These are phyloP conservation scores for Drosophila ogumai DNA, from an alignment of 1,140 invertebrate genomes.

Conservation along the genomic window DNA sequence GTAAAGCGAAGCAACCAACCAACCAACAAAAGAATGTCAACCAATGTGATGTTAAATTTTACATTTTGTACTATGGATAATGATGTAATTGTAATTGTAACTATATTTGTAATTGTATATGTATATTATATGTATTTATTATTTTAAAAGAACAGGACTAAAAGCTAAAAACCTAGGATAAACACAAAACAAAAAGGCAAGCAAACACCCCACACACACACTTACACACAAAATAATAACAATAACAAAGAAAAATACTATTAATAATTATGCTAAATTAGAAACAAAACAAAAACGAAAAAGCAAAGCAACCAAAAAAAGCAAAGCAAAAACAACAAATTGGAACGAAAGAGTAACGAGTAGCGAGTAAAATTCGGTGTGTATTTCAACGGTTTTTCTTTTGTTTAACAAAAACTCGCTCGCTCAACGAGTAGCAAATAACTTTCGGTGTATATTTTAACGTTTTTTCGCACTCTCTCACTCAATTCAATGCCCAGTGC, in stretches of 20 bases:
- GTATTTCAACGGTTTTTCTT: constrained; percentile 15
- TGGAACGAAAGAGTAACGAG: constrained; percentile 24
- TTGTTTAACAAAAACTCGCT: constrained; percentile 18
- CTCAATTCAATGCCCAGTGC: constrained; percentile 26
- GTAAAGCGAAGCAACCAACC: constrained; percentile 80
- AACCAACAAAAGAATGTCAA: constrained; percentile 84
- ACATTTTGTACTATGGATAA: constrained; percentile 83
- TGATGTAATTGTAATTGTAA: constrained; percentile 81
- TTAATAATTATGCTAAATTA: constrained; percentile 73
- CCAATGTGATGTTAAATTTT: constrained; percentile 84
- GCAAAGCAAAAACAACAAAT: constrained; percentile 19
- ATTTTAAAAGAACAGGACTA: constrained; percentile 68
- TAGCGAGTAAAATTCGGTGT: constrained; percentile 19
- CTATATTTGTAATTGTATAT: constrained; percentile 76
- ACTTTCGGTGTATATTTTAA: constrained; percentile 15
- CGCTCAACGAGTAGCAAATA: no score
- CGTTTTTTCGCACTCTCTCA: constrained; percentile 3
- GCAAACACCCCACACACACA: constrained; percentile 36
- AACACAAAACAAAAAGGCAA: constrained; percentile 40
- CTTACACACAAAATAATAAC: constrained; percentile 40
- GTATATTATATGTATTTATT: constrained; percentile 82
- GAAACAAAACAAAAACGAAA: constrained; percentile 19
- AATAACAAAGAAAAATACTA: constrained; percentile 45
- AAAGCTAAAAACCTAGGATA: constrained; percentile 51
- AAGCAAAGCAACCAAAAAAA: constrained; percentile 74